Evolutionary conservation across 2,113 vertebrate genomes (phyloP), one percentile per base, ranked within the genome.

Genomic region (Notothenia rossii): DNA sequence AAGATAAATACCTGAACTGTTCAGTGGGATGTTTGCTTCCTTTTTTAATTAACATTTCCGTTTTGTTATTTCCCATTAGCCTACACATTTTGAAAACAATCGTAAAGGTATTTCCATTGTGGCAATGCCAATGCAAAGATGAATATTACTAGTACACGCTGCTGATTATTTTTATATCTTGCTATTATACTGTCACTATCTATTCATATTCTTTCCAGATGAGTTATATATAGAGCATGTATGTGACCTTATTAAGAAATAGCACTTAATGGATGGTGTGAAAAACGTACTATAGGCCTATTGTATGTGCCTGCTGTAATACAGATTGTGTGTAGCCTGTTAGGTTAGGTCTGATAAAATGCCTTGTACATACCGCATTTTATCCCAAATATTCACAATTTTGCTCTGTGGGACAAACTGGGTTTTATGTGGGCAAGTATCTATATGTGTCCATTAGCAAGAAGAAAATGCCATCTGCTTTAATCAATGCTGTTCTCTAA

Each of bases 181-280:
- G 18, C 18, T 25, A n/a, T 66, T 60, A 33, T 36, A 48, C 12
- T 0, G 3, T 55, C 29, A 7, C 45, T 61, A 18, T 59, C 18
- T 60, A 25, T 72, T 72, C 48, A 12, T n/a, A 46, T 75, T 63
- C 60, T 45, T 64, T 25, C 64, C 51, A 66, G 20, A 45, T 78
- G 36, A 64, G 54, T 71, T 83, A 53, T 80, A 73, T 61, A 74
- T 54, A 58, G 59, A 77, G 14, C 51, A 49, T 60, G 12, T 62
- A 15, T 51, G 33, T 75, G 65, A 84, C 63, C 67, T 79, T 86
- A 66, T 84, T 60, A 72, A 53, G 33, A 73, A 61, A 54, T 17
- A 68, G 59, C 43, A 54, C 54, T 50, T 51, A 13, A 56, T 40
- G 17, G 40, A 54, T 55, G 67, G 46, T 75, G 50, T 67, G 75